phyloP scores from a whole-genome alignment of 2,888 invertebrate genomes.

The Tryphoninae sp. region DNA sequence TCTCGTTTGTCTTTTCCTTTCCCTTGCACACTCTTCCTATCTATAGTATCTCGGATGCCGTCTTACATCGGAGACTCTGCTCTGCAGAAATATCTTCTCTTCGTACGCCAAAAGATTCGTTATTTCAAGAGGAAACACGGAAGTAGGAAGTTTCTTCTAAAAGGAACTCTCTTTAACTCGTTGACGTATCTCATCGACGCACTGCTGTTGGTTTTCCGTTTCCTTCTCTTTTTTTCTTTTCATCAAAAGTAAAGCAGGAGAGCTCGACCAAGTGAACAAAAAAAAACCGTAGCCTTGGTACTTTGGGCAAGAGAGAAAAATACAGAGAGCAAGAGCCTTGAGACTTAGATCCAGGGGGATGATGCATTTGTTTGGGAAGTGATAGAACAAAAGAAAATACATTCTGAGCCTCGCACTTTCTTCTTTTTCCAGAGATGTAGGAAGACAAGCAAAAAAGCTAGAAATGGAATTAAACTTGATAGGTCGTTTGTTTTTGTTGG shows the following conservation, averaged over 20 bases:
- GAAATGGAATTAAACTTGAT: constrained; percentile 43
- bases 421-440: constrained; percentile 22
- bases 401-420: constrained; percentile 12
- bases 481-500: constrained; percentile 39
- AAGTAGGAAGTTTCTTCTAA: constrained; percentile 57
- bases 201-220: constrained; percentile 23
- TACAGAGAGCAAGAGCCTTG: neutral
- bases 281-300: neutral
- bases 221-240: constrained; percentile 13
- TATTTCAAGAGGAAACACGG: constrained; percentile 45
- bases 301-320: constrained; percentile 3
- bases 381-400: neutral
- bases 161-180: constrained; percentile 48
- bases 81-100: constrained; percentile 45
- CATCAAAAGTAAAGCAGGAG: neutral
- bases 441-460: constrained; percentile 54
- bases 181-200: constrained; percentile 52
- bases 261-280: neutral
- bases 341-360: neutral
- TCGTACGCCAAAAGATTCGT: constrained; percentile 47
- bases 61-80: constrained; percentile 46
- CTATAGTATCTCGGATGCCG: constrained; percentile 52
- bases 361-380: neutral
- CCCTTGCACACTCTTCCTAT: constrained; percentile 50
- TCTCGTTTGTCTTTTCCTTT: constrained; percentile 30